These are phyloP conservation scores for Keiferia lycopersicella DNA, from an alignment of 2,888 invertebrate species.

Conservation along the genomic window DNA sequence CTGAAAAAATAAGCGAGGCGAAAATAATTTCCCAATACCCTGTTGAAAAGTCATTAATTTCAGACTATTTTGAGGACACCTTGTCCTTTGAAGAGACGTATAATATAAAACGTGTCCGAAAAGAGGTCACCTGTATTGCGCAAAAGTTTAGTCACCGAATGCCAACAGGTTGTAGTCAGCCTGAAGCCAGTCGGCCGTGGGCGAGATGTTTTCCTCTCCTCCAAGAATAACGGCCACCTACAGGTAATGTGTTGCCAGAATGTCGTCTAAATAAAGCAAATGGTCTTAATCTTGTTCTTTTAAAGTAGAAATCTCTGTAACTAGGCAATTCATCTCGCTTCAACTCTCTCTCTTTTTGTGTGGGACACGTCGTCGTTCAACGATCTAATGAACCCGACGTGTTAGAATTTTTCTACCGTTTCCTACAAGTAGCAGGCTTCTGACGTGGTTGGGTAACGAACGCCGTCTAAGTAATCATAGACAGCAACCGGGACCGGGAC, in stretches of 20 bases:
- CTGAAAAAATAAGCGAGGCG: background rate
- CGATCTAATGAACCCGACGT: no score
- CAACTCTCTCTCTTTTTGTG: no score
- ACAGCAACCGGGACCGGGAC: no score
- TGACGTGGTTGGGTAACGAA: no score
- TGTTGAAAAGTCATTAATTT: background rate
- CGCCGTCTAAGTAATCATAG: no score
- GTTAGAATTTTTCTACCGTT: no score
- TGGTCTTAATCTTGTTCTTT: background rate
- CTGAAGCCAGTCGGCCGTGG: slow-evolving; percentile 42
- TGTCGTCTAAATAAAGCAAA: background rate
- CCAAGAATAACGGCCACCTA: slow-evolving; percentile 68
- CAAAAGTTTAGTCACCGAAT: slow-evolving; percentile 68
- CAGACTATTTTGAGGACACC: slow-evolving; percentile 1
- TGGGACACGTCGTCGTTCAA: no score
- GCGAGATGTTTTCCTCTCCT: slow-evolving; percentile 58
- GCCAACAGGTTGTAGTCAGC: slow-evolving; percentile 57
- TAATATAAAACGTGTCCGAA: slow-evolving; percentile 36
- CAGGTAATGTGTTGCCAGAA: slow-evolving; percentile 32
- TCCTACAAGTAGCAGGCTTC: no score
- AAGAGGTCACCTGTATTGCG: slow-evolving; percentile 67
- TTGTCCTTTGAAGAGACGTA: background rate
- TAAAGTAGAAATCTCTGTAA: no score
- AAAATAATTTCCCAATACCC: background rate
- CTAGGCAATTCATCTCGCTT: no score